Evolutionary conservation across 2,113 vertebrate species (phyloP), one percentile per base, ranked within the genome.

Genomic region (Cygnus buccinator): DNA sequence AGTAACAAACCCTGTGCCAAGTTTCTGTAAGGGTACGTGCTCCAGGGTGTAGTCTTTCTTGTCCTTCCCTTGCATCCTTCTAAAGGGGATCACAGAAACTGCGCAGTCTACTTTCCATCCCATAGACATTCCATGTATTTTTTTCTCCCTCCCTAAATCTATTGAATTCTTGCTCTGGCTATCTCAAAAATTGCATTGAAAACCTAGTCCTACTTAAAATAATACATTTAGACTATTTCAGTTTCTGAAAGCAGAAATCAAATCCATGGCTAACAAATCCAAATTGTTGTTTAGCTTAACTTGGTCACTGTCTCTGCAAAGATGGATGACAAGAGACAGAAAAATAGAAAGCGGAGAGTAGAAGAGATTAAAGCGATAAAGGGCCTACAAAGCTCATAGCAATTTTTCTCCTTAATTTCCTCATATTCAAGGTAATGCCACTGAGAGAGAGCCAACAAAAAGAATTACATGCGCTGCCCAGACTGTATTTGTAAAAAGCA

Each of bases 351-450:
- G 25, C 79, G 65, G 26, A 80, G 63, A 68, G 39, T 59, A 80
- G 48, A 76, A 39, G 78, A 85, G 79, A 96, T 93, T 82, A 90
- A 94, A 93, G 84, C 46, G 2, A 96, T 87, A 91, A 90, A 94
- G 58, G 31, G n/a, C 28, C 77, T 92, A 61, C 84, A 86, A 89
- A 92, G 48, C 86, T 91, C 89, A 44, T 55, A 84, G 84, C 80
- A 79, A 76, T 94, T 92, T 81, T 92, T 93, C 94, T 83, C 62
- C 74, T 84, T 92, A 89, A 87, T 94, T 95, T 95, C 89, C 63
- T 95, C 41, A 70, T 93, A 94, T 93, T 96, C 66, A 62, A 95
- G 67, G 90, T 91, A 95, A 87, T 79, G 78, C 77, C 62, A 85
- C 84, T 61, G 74, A 79, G 85, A 67, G 75, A 79, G 72, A 92